Base-by-base conservation (phyloP, 2,797 vertebrate species). In the Pseudochromis fuscus region DNA sequence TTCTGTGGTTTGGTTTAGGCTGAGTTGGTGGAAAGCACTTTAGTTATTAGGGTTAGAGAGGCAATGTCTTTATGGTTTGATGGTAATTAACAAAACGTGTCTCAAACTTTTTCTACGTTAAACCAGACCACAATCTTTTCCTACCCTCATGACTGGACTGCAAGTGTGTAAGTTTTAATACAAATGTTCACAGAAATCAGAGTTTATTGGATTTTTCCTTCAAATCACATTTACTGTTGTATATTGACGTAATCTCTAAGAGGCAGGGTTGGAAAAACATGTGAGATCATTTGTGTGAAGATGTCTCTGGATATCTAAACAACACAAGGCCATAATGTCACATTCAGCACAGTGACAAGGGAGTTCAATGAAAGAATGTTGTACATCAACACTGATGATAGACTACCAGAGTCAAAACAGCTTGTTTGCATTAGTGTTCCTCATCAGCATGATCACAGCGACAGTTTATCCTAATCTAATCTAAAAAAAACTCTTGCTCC, bases 301-400 rank as follows among this genome's bases (percentile, higher is more conserved):
- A 28, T 50, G 48, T 50, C 15, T 62, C 23, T 27, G 16, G 28
- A 52, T 55, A 65, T 18, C n/a, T 57, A 23, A 66, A 58, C 40
- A 71, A 12, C 23, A 56, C 33, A 58, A 31, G n/a, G n/a, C 4
- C 44, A 23, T 42, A 9, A 19, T 33, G 10, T 24, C 19, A 35
- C 24, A 38, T 16, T 7, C 37, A 46, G 25, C 42, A 50, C 0
- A 27, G 62, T 23, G 19, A 74, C 45, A 38, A 59, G n/a, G 23
- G 31, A 8, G 53, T 53, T 73, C 16, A 55, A 21, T 9, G 7
- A 33, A 48, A 37, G 42, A 60, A 48, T 31, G 31, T 42, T 58
- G 6, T 40, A 37, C 45, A 63, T 75, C 46, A 63, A 59, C 46
- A 67, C 0, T 28, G 23, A 70, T 57, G 65, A 45, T 46, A 62